These are phyloP conservation scores for Gallinago solitaria DNA, from an alignment of 2,797 vertebrate species.

Conservation along the genomic window DNA sequence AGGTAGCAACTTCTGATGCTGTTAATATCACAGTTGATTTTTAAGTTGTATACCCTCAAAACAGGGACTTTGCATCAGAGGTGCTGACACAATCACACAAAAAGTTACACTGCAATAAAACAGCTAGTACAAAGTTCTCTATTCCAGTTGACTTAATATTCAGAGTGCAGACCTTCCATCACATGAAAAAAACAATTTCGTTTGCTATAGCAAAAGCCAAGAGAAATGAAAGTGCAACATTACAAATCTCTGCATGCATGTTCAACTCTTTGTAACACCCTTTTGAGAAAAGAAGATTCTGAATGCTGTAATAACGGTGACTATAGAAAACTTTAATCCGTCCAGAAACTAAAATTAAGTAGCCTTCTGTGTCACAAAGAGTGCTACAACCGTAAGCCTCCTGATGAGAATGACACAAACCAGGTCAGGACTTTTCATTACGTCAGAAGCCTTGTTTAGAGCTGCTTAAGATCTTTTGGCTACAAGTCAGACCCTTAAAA, in stretches of 20 bases:
- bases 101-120: not conserved
- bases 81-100: not conserved
- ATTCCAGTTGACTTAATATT: not conserved
- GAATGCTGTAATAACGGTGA: not conserved
- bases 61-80: not conserved
- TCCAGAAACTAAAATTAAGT: not conserved
- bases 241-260: not conserved
- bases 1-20: not conserved
- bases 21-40: not conserved
- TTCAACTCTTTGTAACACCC: not conserved
- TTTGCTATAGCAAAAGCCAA: not conserved
- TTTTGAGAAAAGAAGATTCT: not conserved
- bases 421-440: not conserved
- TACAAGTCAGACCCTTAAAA: not conserved
- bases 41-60: not conserved
- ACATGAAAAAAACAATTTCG: not conserved
- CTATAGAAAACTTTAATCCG: not conserved
- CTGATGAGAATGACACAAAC: not conserved
- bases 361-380: not conserved
- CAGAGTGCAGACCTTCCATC: not conserved
- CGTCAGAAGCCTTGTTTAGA: not conserved
- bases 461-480: not conserved
- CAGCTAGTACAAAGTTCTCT: not conserved
- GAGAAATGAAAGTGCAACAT: not conserved
- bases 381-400: not conserved